Percentiles rank a stretch among this genome's conserved stretches.
These are phyloP conservation scores for Trichomalopsis sarcophagae DNA, from an alignment of 1,140 invertebrate genomes.

Conservation along the genomic window DNA sequence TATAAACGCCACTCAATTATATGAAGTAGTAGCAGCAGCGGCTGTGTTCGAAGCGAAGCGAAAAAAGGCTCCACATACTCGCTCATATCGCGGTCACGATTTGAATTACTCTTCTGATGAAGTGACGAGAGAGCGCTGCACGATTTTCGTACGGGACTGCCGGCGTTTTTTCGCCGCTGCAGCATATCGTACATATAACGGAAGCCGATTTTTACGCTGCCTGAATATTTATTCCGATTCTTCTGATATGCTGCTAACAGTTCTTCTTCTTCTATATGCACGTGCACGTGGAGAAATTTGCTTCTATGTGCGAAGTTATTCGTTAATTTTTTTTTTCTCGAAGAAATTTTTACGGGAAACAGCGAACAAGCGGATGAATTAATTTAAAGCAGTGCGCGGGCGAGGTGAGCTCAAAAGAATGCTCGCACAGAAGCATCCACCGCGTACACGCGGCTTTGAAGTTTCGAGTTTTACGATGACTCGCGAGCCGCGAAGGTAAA, in stretches of 20 bases:
- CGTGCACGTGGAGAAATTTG: background rate
- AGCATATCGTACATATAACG: background rate
- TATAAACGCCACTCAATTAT: background rate
- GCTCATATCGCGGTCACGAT: slow-evolving; percentile 15
- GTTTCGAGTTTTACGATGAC: too few relatives aligned
- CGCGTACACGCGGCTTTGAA: too few relatives aligned
- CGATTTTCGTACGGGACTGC: slow-evolving; percentile 27
- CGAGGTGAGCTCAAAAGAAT: too few relatives aligned
- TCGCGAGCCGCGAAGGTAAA: too few relatives aligned
- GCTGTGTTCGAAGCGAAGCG: too few relatives aligned
- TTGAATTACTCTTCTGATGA: slow-evolving; percentile 12
- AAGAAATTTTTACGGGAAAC: too few relatives aligned
- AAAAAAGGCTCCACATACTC: background rate
- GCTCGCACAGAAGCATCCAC: too few relatives aligned
- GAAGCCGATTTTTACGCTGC: slow-evolving; percentile 1
- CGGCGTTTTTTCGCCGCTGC: slow-evolving; percentile 34
- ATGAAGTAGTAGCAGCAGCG: too few relatives aligned
- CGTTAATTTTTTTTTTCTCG: too few relatives aligned
- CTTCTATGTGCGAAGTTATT: too few relatives aligned
- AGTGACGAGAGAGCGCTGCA: background rate
- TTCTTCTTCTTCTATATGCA: background rate
- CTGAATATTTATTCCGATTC: slow-evolving; percentile 4
- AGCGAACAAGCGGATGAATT: too few relatives aligned
- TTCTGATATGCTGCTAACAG: background rate
- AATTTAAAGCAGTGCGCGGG: too few relatives aligned